Percentiles rank a stretch among this genome's conserved stretches.
phyloP scores from a whole-genome alignment of 2,888 invertebrate genomes.

The Sinotaia quadrata region DNA sequence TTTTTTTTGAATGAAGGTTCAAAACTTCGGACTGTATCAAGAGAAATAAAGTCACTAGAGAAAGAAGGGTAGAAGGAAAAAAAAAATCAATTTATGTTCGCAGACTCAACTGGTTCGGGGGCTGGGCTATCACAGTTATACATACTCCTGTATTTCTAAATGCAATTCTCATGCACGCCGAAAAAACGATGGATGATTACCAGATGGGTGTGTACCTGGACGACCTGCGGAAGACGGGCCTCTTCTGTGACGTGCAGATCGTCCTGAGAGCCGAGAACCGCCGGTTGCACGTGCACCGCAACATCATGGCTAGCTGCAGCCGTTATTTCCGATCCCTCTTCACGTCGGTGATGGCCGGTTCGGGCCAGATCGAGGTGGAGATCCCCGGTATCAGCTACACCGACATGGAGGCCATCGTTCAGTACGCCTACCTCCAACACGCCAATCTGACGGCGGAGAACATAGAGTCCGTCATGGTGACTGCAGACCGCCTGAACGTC shows the following conservation, averaged over 20 bases:
- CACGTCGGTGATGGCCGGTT: conserved; percentile 36
- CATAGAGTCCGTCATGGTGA: conserved; percentile 80
- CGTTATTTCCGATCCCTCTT: conserved; percentile 39
- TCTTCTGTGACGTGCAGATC: conserved; percentile 41
- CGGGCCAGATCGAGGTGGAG: conserved; percentile 39
- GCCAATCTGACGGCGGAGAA: conserved; percentile 79
- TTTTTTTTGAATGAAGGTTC: no score
- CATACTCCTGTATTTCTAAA: background rate
- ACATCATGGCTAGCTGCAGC: conserved; percentile 40
- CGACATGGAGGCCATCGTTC: conserved; percentile 39
- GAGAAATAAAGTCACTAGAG: no score
- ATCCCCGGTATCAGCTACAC: conserved; percentile 34
- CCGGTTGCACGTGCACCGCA: conserved; percentile 37
- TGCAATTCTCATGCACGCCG: background rate
- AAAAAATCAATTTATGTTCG: background rate
- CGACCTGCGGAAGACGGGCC: conserved; percentile 33
- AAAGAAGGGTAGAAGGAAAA: conserved; percentile 10
- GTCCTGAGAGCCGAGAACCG: conserved; percentile 32
- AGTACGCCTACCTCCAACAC: conserved; percentile 47
- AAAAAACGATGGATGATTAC: no score
- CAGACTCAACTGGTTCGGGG: background rate
- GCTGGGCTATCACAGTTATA: background rate
- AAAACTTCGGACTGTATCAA: no score
- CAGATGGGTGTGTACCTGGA: conserved; percentile 38
- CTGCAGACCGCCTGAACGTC: conserved; percentile 83